Evolutionary conservation across 1,140 invertebrate genomes (phyloP).

Genomic region (Drosophila sturtevanti): DNA sequence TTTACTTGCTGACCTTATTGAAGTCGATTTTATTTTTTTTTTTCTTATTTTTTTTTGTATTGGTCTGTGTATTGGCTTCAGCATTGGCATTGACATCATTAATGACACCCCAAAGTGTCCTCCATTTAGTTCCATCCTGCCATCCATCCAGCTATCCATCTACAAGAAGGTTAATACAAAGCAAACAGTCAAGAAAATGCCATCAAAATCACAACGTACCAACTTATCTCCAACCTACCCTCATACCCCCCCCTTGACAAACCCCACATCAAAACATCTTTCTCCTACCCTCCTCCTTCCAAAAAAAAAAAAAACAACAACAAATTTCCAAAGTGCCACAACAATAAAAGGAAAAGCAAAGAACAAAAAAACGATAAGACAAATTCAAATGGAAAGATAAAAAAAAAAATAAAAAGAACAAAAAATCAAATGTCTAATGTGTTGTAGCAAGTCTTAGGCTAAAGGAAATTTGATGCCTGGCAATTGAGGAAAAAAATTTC

Average conservation of each 20-base stretch:
- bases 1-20: conserved; percentile 5
- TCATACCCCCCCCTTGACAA: not conserved
- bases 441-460: not conserved
- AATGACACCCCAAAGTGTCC: conserved; percentile 73
- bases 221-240: no score
- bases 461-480: conserved; percentile 15
- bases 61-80: conserved; percentile 16
- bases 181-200: conserved; percentile 45
- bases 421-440: conserved; percentile 56
- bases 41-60: not conserved
- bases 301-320: not conserved
- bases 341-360: conserved; percentile 29
- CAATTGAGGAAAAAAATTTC: not conserved
- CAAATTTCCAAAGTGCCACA: conserved; percentile 5
- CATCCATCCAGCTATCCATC: conserved; percentile 12
- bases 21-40: not conserved
- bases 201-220: conserved; percentile 22
- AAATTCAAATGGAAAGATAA: conserved; percentile 75
- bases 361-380: conserved; percentile 46
- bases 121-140: conserved; percentile 53
- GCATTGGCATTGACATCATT: conserved; percentile 68
- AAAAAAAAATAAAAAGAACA: conserved; percentile 33
- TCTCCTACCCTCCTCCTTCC: not conserved
- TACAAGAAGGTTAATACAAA: conserved; percentile 46
- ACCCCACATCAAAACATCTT: not conserved